Evolutionary conservation across 2,113 vertebrate genomes (phyloP), one percentile per base, ranked within the genome.

Genomic region (Muntiacus reevesi): DNA sequence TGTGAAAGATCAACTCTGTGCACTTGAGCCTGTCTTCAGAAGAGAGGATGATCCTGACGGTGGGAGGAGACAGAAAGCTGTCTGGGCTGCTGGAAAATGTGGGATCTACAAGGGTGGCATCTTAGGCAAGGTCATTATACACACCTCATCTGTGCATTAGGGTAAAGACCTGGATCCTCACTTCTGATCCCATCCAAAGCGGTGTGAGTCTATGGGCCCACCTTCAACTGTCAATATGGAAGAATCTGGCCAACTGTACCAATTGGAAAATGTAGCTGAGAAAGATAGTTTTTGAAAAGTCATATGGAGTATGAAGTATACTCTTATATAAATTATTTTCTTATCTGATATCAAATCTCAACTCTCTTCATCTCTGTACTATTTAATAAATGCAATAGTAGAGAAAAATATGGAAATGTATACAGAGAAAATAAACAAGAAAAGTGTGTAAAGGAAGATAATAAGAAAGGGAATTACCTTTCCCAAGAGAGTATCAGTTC

Each of bases 11-110:
- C 27, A 7, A 15, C 10, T 50, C 67, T 27, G 2, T 83, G 54
- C 79, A 50, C 47, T 59, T 84, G 45, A 93, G 36, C 15, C 21
- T 36, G 19, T 74, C 47, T 5, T 3, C 7, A 8, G 1, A 16
- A 36, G 5, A 17, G 15, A 33, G 74, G 59, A 33, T 0, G 15
- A 21, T 13, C 2, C 1, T n/a, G 8, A 8, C 13, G 1, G 1
- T 8, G 28, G 14, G 7, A 43, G 3, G 54, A 28, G 14, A 28
- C 0, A 4, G 25, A 52, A 45, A 6, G 13, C 9, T 5, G 8
- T 1, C 10, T 3, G 9, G 17, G 6, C 59, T 87, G 11, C n/a
- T 5, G 28, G 45, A 16, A 81, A 71, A 7, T 1, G 25, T 52
- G 10, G 33, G n/a, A 2, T 13, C 33, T 7, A 5, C 0, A 21